These are phyloP conservation scores for Tokudaia tokunoshimensis DNA, from an alignment of 2,797 vertebrate species.

Conservation along the genomic window DNA sequence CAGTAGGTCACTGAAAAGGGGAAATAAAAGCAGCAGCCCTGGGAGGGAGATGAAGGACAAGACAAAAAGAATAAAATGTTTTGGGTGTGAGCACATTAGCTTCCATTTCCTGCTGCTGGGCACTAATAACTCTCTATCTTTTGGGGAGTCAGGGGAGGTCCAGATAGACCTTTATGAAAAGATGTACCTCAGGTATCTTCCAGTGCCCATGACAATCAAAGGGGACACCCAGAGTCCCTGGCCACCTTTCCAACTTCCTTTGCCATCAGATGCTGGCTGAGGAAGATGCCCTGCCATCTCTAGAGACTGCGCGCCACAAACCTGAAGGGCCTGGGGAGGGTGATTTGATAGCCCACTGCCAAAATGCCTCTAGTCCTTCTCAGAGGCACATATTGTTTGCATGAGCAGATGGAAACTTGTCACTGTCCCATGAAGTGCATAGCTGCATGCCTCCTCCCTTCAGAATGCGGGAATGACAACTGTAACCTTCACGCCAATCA, in stretches of 20 bases:
- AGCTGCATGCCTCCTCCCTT: conserved; percentile 57
- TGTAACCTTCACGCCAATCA: conserved; percentile 78
- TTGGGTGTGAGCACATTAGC: conserved; percentile 88
- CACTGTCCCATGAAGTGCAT: conserved; percentile 67
- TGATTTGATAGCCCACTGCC: conserved; percentile 35
- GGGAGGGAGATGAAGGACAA: conserved; percentile 88
- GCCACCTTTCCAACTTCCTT: conserved; percentile 38
- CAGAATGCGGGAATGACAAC: conserved; percentile 75
- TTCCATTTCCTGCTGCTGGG: conserved; percentile 88
- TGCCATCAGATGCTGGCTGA: background rate
- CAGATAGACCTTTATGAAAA: conserved; percentile 63
- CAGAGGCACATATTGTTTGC: conserved; percentile 70
- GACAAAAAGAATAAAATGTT: conserved; percentile 89
- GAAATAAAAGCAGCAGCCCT: conserved; percentile 89
- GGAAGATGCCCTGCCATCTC: background rate
- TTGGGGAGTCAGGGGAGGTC: background rate
- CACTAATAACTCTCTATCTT: conserved; percentile 85
- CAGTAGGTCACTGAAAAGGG: conserved; percentile 94
- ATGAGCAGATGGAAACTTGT: conserved; percentile 72
- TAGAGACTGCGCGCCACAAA: background rate
- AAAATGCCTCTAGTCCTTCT: conserved; percentile 46
- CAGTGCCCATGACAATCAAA: background rate
- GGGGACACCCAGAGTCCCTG: conserved; percentile 31
- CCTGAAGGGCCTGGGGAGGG: conserved; percentile 5
- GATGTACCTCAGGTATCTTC: conserved; percentile 66